These are phyloP conservation scores for Lasioglossum baleicum DNA, from an alignment of 1,140 invertebrate genomes.

Conservation along the genomic window DNA sequence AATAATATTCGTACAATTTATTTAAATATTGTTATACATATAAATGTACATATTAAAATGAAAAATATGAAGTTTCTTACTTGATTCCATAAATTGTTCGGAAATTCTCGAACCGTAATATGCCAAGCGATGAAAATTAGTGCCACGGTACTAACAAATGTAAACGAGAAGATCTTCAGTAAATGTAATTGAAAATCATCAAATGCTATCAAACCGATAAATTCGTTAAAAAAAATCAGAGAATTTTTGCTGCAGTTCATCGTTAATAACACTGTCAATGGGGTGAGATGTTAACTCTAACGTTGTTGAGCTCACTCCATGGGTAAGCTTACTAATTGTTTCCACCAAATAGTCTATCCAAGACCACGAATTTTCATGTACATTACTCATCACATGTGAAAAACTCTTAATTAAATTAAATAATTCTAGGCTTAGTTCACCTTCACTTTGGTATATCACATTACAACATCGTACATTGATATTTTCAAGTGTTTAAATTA, in stretches of 20 bases:
- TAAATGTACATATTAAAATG: neutral
- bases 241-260: slow-evolving; percentile 52
- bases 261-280: slow-evolving; percentile 29
- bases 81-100: slow-evolving; percentile 89
- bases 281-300: slow-evolving; percentile 63
- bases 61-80: slow-evolving; percentile 77
- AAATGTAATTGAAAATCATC: slow-evolving; percentile 88
- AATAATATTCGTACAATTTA: too few relatives aligned
- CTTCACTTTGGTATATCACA: slow-evolving; percentile 21
- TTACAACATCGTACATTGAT: neutral
- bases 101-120: slow-evolving; percentile 88
- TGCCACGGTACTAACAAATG: slow-evolving; percentile 85
- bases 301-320: slow-evolving; percentile 61
- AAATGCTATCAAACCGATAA: slow-evolving; percentile 73
- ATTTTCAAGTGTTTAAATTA: too few relatives aligned
- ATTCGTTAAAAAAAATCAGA: slow-evolving; percentile 59
- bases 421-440: neutral
- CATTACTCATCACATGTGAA: slow-evolving; percentile 68
- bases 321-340: slow-evolving; percentile 66
- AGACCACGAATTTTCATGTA: slow-evolving; percentile 67
- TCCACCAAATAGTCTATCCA: slow-evolving; percentile 71
- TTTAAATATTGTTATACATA: too few relatives aligned
- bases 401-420: slow-evolving; percentile 23
- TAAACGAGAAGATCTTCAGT: slow-evolving; percentile 85
- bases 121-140: slow-evolving; percentile 89